Base-by-base conservation (phyloP, 2,113 vertebrate species). In the Condylura cristata region DNA sequence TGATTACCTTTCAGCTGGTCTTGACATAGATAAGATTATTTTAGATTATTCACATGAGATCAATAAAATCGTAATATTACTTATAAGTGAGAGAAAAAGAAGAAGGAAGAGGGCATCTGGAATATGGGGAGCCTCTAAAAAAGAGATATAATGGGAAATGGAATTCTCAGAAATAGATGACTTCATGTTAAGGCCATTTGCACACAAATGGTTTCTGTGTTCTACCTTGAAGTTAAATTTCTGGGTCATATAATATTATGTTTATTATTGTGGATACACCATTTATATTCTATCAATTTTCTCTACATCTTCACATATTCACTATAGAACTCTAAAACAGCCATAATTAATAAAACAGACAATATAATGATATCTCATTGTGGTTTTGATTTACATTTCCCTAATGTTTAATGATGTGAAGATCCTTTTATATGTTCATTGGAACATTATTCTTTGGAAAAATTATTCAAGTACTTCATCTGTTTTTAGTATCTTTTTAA, bases 401-500 rank as follows among this genome's bases (percentile, higher is more conserved):
- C 9, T 80, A 86, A 90, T 74, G 34, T 1, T 12, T 71, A 83
- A 83, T 20, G 10, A 92, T 86, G 16, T 82, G 51, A 68, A 28
- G 6, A n/a, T 34, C 1, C 46, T 48, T 48, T 41, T 78, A 24
- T 37, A 32, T 48, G 46, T 48, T 79, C 60, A 39, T 46, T 92
- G n/a, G n/a, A n/a, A n/a, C n/a, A n/a, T n/a, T n/a, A n/a, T 66
- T 60, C 18, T 44, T 16, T 70, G 37, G 16, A 65, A 60, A 88
- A 53, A 51, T 11, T 58, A 56, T 76, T 58, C 41, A 86, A 91
- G 78, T 37, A 0, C 32, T 80, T 79, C 65, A 22, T 30, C 66
- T 3, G 46, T 28, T 96, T 96, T 95, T 96, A 96, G 79, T 76
- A 91, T 74, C 46, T 83, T 96, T 90, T 96, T 91, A 90, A 96